These are phyloP conservation scores for Gymnothorax javanicus DNA, from an alignment of 2,797 vertebrate species.

Conservation along the genomic window DNA sequence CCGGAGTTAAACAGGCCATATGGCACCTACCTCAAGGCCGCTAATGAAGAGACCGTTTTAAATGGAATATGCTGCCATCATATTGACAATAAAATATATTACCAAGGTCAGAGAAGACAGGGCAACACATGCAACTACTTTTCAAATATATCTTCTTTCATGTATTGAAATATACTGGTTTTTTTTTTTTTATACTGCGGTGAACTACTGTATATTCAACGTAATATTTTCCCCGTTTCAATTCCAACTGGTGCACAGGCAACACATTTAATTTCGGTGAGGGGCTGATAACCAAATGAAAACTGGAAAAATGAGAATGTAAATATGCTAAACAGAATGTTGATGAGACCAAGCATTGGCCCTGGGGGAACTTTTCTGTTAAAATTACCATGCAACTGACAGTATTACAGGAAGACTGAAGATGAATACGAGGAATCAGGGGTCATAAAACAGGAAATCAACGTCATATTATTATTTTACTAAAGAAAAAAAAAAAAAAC, in stretches of 20 bases:
- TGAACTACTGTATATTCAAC: background rate
- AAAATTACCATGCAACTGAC: background rate
- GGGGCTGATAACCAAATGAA: background rate
- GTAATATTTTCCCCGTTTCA: background rate
- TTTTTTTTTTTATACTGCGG: background rate
- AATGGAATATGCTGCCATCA: background rate
- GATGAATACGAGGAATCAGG: no score
- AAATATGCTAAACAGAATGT: background rate
- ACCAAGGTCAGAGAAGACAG: no score
- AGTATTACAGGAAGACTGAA: no score
- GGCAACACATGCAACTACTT: no score
- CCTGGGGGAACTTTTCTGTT: slow-evolving; percentile 2
- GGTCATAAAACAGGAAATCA: background rate
- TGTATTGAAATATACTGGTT: no score
- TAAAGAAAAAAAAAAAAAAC: background rate
- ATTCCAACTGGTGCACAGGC: background rate
- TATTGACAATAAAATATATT: no score
- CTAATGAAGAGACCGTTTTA: background rate
- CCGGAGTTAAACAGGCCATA: background rate
- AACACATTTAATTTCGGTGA: background rate
- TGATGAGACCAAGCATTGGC: background rate
- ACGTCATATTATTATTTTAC: background rate
- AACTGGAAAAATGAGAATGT: background rate
- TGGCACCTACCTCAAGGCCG: background rate
- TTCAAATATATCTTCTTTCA: no score